Percentiles rank a stretch among this genome's conserved stretches.
phyloP scores from a whole-genome alignment of 2,113 vertebrate species.

The Speoplatyrhinus poulsoni region DNA sequence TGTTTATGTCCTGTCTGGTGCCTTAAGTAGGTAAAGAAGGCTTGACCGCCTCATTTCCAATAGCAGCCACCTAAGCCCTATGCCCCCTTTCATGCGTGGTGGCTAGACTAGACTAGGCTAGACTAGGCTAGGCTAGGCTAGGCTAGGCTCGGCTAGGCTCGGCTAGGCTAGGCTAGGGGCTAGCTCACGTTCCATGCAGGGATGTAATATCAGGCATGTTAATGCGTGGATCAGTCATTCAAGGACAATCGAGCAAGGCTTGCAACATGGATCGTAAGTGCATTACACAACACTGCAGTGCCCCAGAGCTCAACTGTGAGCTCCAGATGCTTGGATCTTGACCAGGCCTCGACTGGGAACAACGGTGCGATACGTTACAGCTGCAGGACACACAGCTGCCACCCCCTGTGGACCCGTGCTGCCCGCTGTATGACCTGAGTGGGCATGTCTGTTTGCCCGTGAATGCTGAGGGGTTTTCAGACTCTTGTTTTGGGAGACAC shows the following conservation, averaged over 20 bases:
- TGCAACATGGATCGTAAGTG: slow-evolving; percentile 70
- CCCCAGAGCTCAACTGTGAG: slow-evolving; percentile 63
- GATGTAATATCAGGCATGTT: slow-evolving; percentile 62
- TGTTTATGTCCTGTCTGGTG: slow-evolving; percentile 14
- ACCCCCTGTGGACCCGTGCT: slow-evolving; percentile 47
- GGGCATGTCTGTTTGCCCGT: slow-evolving; percentile 36
- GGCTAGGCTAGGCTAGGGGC: no score
- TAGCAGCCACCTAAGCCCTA: slow-evolving; percentile 28
- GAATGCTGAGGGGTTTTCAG: slow-evolving; percentile 19
- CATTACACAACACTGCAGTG: slow-evolving; percentile 65
- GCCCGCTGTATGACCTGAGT: slow-evolving; percentile 64
- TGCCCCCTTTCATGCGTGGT: no score
- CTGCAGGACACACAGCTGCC: slow-evolving; percentile 57
- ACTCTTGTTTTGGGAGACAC: slow-evolving; percentile 14
- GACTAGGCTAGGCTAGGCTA: no score
- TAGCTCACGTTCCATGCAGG: slow-evolving; percentile 47
- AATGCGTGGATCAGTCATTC: slow-evolving; percentile 61
- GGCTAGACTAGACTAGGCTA: no score
- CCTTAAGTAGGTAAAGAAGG: not conserved
- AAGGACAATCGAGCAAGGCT: slow-evolving; percentile 61
- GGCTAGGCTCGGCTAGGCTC: no score
- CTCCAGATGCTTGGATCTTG: slow-evolving; percentile 55
- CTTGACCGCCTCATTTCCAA: slow-evolving; percentile 22
- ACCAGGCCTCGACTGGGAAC: slow-evolving; percentile 59
- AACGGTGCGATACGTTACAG: slow-evolving; percentile 35